Evolutionary conservation across 1,140 invertebrate genomes (phyloP), one percentile per base, ranked within the genome.

Genomic region (Heliconius congener): DNA sequence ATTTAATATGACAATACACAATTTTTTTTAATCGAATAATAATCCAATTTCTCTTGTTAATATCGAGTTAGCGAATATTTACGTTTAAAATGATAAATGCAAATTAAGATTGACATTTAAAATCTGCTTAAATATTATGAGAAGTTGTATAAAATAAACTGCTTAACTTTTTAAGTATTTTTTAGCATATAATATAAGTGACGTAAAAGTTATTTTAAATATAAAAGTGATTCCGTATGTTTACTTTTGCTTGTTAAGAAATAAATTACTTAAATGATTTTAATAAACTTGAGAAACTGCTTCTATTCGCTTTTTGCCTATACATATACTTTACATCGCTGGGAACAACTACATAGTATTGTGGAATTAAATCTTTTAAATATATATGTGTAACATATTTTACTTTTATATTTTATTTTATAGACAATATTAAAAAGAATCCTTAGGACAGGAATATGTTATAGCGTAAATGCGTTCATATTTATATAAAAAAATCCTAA

Each of bases 1-100:
- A 66, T 66, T 66, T 66, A 66, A 16, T 66, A 66, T 66, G 60
- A 66, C 60, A 66, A 66, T 30, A 66, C 60, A 16, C 23, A 5
- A 66, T 30, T 66, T 66, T 16, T 66, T 66, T 27, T 66, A 30
- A 11, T 66, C 60, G 60, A 66, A 27, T 66, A n/a, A 11, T 66
- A 66, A 66, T 30, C 23, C 60, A 27, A 66, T 66, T 66, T 66
- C 60, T 66, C 3, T 13, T 66, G 11, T 23, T 66, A 23, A 16
- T 23, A 30, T 6, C 60, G 3, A 13, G n/a, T 66, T 66, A 16
- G 23, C 13, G 13, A 66, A 66, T 30, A 66, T 30, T 66, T 66
- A 60, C 57, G 27, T 5, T 3, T 16, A 30, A 66, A 19, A 23
- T 30, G 57, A 13, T 11, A 9, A 66, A 57, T n/a, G 55, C 55